These are phyloP conservation scores for Neolamprologus brichardi DNA, from an alignment of 2,113 vertebrate species.

Conservation along the genomic window DNA sequence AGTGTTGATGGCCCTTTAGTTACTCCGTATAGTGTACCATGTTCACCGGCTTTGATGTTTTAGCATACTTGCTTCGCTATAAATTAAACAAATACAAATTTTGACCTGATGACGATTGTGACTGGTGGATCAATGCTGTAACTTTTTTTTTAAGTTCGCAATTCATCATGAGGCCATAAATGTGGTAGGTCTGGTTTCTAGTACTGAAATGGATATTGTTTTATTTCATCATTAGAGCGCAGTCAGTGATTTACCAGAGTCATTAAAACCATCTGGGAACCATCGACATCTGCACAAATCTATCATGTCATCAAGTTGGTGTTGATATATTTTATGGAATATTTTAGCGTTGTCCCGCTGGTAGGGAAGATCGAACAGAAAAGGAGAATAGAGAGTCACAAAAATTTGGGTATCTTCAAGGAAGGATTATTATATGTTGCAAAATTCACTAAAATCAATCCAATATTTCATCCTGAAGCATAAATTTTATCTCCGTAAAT, in stretches of 20 bases:
- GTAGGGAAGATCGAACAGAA: neutral
- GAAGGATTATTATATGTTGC: neutral
- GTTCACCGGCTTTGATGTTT: neutral
- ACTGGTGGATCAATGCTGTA: neutral
- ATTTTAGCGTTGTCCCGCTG: neutral
- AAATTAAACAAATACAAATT: neutral
- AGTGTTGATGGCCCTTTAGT: neutral
- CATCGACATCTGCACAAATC: neutral
- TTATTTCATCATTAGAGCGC: rapidly evolving
- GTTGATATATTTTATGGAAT: neutral
- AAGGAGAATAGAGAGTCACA: neutral
- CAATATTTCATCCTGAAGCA: neutral
- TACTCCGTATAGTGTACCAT: neutral
- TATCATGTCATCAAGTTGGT: neutral
- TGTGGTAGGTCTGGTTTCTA: neutral
- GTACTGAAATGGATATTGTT: neutral
- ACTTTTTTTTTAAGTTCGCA: neutral
- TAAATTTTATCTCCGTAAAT: neutral
- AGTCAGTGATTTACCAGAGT: neutral
- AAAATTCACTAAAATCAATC: neutral
- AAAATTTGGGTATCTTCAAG: neutral
- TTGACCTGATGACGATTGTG: neutral
- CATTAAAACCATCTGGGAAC: neutral
- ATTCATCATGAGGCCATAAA: neutral
- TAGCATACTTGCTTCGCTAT: neutral